phyloP scores from a whole-genome alignment of 1,140 invertebrate species.

The Eueides isabella region DNA sequence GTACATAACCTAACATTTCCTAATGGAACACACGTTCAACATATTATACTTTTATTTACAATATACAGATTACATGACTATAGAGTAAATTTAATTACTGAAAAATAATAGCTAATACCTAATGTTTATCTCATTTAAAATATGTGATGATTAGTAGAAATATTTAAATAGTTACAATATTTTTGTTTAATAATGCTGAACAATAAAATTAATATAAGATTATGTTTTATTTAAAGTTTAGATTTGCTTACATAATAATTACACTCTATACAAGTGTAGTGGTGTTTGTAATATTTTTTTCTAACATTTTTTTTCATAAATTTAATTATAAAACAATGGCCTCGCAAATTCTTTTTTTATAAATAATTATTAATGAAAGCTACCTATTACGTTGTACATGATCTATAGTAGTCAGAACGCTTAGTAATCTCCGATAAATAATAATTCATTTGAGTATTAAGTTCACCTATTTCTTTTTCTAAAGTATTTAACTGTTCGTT shows the following conservation, averaged over 20 bases:
- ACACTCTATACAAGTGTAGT: neutral
- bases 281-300: neutral
- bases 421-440: conserved; percentile 82
- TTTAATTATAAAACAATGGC: neutral
- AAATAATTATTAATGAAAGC: neutral
- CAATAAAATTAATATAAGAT: neutral
- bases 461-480: conserved; percentile 77
- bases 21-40: neutral
- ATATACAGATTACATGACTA: neutral
- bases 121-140: neutral
- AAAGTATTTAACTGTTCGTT: conserved; percentile 74
- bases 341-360: conserved; percentile 9
- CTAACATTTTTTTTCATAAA: too few species aligned
- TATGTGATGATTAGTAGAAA: conserved; percentile 2
- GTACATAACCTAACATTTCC: neutral
- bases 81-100: neutral
- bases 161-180: neutral
- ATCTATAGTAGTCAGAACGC: conserved; percentile 80
- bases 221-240: neutral
- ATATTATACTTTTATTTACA: neutral
- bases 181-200: neutral
- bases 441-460: conserved; percentile 79
- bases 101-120: neutral
- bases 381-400: conserved; percentile 72
- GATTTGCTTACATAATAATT: neutral